phyloP scores from a whole-genome alignment of 2,797 vertebrate species.

The Thalassophryne amazonica region DNA sequence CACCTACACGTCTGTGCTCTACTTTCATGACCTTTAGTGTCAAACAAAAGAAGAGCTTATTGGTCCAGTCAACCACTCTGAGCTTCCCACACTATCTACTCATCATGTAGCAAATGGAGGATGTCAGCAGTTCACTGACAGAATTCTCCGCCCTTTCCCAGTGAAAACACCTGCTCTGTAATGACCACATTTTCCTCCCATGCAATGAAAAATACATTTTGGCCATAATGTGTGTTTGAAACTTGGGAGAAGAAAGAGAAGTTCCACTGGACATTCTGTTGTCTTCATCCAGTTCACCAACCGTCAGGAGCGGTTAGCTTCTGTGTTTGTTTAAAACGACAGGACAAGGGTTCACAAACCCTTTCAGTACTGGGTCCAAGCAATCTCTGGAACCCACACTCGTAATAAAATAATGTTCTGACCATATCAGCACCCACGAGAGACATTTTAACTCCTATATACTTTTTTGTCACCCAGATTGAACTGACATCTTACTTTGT shows the following conservation, averaged over 20 bases:
- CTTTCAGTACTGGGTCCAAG: conserved; percentile 38
- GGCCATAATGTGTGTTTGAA: conserved; percentile 21
- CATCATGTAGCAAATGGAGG: conserved; percentile 43
- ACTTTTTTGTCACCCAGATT: conserved; percentile 4
- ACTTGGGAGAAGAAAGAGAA: conserved; percentile 13
- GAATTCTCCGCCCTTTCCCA: conserved; percentile 34
- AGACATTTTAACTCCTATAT: too few species aligned
- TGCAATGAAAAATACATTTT: conserved; percentile 46
- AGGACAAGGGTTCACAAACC: conserved; percentile 32
- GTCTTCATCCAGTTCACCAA: conserved; percentile 35
- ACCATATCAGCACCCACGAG: conserved; percentile 8
- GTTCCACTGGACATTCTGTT: conserved; percentile 37
- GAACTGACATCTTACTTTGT: conserved; percentile 6
- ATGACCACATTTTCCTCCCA: conserved; percentile 43
- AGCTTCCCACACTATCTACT: conserved; percentile 56
- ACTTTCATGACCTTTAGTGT: conserved; percentile 43
- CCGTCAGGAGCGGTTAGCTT: conserved; percentile 54
- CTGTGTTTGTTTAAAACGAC: conserved; percentile 43
- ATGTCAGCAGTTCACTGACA: conserved; percentile 36
- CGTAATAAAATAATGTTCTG: conserved; percentile 3
- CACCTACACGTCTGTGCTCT: conserved; percentile 51
- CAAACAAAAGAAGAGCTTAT: conserved; percentile 44
- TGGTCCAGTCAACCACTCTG: conserved; percentile 37
- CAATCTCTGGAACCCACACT: conserved; percentile 5
- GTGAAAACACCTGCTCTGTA: conserved; percentile 51